These are phyloP conservation scores for Seriola rivoliana DNA, from an alignment of 2,113 vertebrate species.

Conservation along the genomic window DNA sequence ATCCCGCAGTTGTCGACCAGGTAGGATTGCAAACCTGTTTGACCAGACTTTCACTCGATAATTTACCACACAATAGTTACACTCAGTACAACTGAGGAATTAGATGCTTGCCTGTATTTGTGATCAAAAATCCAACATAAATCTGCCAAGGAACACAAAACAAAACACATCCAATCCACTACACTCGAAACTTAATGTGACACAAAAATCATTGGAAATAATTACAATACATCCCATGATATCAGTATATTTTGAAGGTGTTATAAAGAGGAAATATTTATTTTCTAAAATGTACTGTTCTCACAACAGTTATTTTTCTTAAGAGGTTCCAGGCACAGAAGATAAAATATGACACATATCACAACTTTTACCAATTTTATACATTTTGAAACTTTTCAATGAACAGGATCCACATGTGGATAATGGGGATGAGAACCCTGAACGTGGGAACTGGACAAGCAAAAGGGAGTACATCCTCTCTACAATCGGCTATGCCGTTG, in stretches of 20 bases:
- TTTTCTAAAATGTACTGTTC: background rate
- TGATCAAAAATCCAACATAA: too few species aligned
- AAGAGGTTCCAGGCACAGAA: background rate
- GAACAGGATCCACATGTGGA: constrained; percentile 59
- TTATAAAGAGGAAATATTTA: background rate
- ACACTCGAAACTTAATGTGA: background rate
- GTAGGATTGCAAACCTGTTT: constrained; percentile 60
- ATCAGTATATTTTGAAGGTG: background rate
- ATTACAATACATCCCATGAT: background rate
- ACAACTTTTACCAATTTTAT: background rate
- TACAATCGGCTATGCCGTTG: constrained; percentile 95
- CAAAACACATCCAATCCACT: background rate
- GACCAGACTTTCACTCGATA: background rate
- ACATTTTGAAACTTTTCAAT: constrained; percentile 10
- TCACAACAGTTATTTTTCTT: background rate
- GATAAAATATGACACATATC: background rate
- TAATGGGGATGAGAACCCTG: constrained; percentile 81
- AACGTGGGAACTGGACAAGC: constrained; percentile 93
- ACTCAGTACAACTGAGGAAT: background rate
- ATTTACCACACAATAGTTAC: background rate
- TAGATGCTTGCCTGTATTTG: background rate
- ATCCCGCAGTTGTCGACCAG: constrained; percentile 63
- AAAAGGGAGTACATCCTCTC: constrained; percentile 95
- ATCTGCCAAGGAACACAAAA: background rate
- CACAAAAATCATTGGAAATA: background rate